Evolutionary conservation across 2,113 vertebrate genomes (phyloP), one percentile per base, ranked within the genome.

Genomic region (Phycodurus eques): DNA sequence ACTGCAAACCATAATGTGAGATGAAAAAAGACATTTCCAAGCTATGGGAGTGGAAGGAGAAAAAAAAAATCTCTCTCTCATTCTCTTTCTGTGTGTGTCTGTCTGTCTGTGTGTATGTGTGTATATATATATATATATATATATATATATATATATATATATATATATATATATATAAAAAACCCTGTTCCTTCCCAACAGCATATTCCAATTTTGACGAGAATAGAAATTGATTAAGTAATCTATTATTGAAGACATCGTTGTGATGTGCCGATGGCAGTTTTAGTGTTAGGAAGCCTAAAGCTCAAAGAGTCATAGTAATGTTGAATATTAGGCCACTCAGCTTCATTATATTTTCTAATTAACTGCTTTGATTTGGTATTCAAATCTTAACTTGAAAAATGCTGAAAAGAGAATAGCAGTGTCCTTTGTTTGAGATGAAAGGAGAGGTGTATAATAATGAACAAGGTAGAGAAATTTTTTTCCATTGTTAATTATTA

Each of bases 181-280:
- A 85, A 86, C 80, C 51, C 77, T 68, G 80, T 74, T 82, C 79
- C 80, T 85, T 85, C 86, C 88, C 86, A 83, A 90, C 86, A 89
- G 87, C 85, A 73, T 81, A 86, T 87, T 90, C 85, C 88, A 84
- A 87, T 90, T 86, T 90, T 89, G 78, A 83, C 85, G 83, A 85
- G 86, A 90, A 89, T 68, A 61, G 76, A 85, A 85, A 90, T 90
- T 89, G 90, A 91, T 91, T 87, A 91, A 89, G 83, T 90, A 76
- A 91, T 91, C 85, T 87, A 92, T 92, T 90, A 92, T 92, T 92
- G 87, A 92, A 90, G 88, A 89, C 87, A 86, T 89, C 87, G 80
- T 88, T 82, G 86, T 84, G 86, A 88, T 84, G 81, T 53, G 87
- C 90, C 85, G 35, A 72, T 89, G 86, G 90, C 90, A 83, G 76